These are phyloP conservation scores for Macrochelys suwanniensis DNA, from an alignment of 2,797 vertebrate genomes.

Conservation along the genomic window DNA sequence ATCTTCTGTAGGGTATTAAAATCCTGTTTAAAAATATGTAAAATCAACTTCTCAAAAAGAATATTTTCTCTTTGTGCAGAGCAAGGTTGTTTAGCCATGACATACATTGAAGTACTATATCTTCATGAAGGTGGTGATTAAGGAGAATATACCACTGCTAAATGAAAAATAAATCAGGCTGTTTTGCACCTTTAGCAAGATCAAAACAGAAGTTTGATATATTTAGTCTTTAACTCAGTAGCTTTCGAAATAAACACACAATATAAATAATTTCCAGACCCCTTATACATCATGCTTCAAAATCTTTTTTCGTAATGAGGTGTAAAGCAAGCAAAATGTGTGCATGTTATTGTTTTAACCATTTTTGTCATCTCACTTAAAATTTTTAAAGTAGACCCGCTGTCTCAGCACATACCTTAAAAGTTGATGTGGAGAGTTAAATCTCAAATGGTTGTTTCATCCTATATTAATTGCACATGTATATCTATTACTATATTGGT, in stretches of 20 bases:
- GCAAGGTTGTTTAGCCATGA: background rate
- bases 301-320: background rate
- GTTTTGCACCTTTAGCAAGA: background rate
- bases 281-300: background rate
- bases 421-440: background rate
- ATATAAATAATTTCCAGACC: background rate
- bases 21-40: background rate
- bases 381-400: background rate
- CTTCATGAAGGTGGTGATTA: background rate
- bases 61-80: background rate
- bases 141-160: background rate
- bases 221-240: background rate
- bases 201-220: background rate
- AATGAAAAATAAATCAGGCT: background rate
- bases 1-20: background rate
- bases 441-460: rapidly evolving
- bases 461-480: conserved; percentile 26
- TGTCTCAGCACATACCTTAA: background rate
- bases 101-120: background rate
- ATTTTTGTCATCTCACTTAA: background rate
- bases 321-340: background rate
- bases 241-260: background rate
- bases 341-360: background rate
- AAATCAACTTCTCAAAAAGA: background rate
- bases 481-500: background rate